Evolutionary conservation across 2,797 vertebrate genomes (phyloP), one percentile per base, ranked within the genome.

Genomic region (Lerista edwardsae): DNA sequence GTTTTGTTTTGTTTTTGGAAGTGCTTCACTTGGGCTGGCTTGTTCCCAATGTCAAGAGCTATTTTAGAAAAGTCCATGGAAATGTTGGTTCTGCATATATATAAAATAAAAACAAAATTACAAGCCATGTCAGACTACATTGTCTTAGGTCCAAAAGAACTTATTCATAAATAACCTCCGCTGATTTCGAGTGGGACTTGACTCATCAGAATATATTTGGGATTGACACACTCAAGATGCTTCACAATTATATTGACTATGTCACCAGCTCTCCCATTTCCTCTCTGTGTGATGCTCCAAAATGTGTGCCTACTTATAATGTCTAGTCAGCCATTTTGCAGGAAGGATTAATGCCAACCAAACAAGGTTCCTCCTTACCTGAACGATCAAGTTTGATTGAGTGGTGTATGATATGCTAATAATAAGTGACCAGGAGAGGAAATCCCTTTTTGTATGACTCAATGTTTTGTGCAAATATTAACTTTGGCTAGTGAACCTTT

Each of bases 381-480:
- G 84, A 82, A 55, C 44, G 75, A 90, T 92, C 90, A 84, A 87
- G 91, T 95, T 93, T 68, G 79, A 94, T 92, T 91, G 95, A 96
- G 92, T 88, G 67, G 71, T 82, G 76, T 84, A 83, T 39, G 78
- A 94, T 92, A 92, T 41, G 72, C 87, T 83, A 95, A 91, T 83
- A 91, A 1, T 79, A 88, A 95, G 93, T 86, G 86, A 91, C 92
- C 86, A 84, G 79, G 80, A 93, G 90, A 95, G 96, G 96, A 95
- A 97, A 96, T 93, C 96, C 92, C 91, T 94, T 92, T 94, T 96
- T 93, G 89, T 94, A 89, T 96, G 96, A 97, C 96, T 97, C 95
- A 97, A 94, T 87, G 90, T 94, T 96, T 97, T 95, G 94, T 96
- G 93, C 96, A 97, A 97, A 97, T 97, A 97, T 97, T 97, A 97